Evolutionary conservation across 2,113 vertebrate species (phyloP), one percentile per base, ranked within the genome.

Genomic region (Pundamilia nyererei): DNA sequence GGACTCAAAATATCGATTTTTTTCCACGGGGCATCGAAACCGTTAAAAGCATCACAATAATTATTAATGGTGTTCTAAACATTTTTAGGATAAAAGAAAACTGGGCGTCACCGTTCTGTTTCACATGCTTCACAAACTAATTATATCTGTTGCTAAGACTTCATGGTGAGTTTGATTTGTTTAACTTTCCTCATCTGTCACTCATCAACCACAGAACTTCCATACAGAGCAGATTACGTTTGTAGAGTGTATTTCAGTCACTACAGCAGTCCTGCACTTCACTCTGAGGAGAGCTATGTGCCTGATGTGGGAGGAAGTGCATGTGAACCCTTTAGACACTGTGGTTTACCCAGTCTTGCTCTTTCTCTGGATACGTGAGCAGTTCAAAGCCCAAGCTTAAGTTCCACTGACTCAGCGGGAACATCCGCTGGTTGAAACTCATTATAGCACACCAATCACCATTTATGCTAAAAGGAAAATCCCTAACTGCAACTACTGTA

Each of bases 361-460:
- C 82, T 85, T 82, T 81, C 84, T 83, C 72, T 86, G 60, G 40
- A 31, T 82, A 54, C 19, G 58, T 56, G 54, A 90, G 60, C 58
- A 12, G 35, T 19, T 85, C 72, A 51, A 82, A 72, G 31, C 85
- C 75, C 45, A 87, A 53, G 84, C 38, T 68, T 21, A 54, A 86
- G 29, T 82, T 87, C 88, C 89, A 85, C 88, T 89, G 87, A 92
- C 90, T 94, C 90, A 91, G 83, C 91, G 75, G 70, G 33, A 90
- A 83, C 45, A 85, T 82, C 62, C 72, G 40, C 29, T 33, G 77
- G 10, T 90, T 86, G 45, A 87, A 82, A 89, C 75, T 80, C 68
- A 90, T 91, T 79, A 91, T 33, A 89, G 89, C 68, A 70, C 79
- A 90, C 86, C 53, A 12, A 51, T 88, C 83, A 80, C 33, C 49